Conservation (phyloP, 2,113 vertebrate genomes). For the Platycercus adscitus region DNA sequence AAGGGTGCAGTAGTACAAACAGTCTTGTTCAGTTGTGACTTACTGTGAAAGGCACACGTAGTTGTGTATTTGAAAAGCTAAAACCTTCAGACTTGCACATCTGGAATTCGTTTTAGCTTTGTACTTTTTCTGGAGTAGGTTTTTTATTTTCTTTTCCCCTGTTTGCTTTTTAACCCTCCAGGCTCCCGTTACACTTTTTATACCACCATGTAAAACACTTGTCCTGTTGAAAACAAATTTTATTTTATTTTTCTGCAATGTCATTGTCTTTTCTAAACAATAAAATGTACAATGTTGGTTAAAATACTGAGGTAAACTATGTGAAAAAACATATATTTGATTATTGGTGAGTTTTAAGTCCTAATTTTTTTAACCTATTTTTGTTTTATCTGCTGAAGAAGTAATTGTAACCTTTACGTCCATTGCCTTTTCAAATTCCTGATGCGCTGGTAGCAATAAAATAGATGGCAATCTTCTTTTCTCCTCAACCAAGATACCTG, state of each 20-base stretch:
- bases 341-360: neutral
- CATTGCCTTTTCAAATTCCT: neutral
- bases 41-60: neutral
- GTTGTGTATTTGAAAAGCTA: conserved; percentile 34
- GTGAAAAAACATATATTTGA: neutral
- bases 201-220: conserved; percentile 9
- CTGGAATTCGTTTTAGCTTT: conserved; percentile 54
- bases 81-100: conserved; percentile 34
- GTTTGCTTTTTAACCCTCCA: neutral
- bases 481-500: neutral
- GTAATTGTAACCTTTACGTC: neutral
- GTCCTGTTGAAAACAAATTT: conserved; percentile 21
- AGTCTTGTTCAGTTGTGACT: neutral
- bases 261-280: conserved; percentile 30
- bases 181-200: conserved; percentile 24
- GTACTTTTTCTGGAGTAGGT: neutral
- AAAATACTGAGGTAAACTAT: conserved; percentile 18
- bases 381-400: neutral
- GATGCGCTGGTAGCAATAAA: neutral
- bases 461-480: neutral
- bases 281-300: conserved; percentile 47
- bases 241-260: conserved; percentile 53
- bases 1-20: conserved; percentile 2
- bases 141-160: neutral
- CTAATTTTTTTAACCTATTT: neutral